These are phyloP conservation scores for Xenus cinereus DNA, from an alignment of 2,113 vertebrate genomes.

Conservation along the genomic window DNA sequence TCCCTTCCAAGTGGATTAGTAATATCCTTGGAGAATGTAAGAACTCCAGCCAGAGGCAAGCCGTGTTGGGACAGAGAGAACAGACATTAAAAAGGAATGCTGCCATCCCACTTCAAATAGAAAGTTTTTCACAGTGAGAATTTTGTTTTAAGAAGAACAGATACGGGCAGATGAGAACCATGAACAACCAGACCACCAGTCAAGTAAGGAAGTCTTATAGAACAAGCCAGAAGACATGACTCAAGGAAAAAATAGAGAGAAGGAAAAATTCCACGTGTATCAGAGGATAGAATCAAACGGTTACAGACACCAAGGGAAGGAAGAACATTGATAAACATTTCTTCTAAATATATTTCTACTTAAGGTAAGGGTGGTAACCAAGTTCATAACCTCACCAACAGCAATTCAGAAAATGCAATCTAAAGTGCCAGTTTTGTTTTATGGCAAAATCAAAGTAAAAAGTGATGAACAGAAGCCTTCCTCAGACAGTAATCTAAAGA, in stretches of 20 bases:
- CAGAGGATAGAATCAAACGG: background rate
- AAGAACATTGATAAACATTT: background rate
- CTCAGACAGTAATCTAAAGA: background rate
- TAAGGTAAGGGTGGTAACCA: background rate
- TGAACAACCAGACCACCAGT: background rate
- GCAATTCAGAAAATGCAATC: background rate
- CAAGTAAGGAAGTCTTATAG: background rate
- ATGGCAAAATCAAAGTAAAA: background rate
- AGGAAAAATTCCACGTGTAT: background rate
- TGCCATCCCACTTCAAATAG: constrained; percentile 27
- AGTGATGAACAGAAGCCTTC: background rate
- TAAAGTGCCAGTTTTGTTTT: background rate
- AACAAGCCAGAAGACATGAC: background rate
- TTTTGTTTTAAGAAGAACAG: background rate
- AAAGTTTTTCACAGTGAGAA: background rate
- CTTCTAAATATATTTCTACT: background rate
- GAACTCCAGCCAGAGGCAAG: constrained; percentile 33
- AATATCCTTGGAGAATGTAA: constrained; percentile 12
- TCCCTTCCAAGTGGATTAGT: constrained; percentile 28
- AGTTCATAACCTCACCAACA: background rate
- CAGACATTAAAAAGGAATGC: background rate
- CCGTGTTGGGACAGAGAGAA: background rate
- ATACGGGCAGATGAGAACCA: background rate
- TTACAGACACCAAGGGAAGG: background rate
- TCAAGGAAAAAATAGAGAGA: background rate